Percentiles rank a stretch among this genome's conserved stretches.
Conservation (phyloP, 2,797 vertebrate species). For the Malacoraja senta region DNA sequence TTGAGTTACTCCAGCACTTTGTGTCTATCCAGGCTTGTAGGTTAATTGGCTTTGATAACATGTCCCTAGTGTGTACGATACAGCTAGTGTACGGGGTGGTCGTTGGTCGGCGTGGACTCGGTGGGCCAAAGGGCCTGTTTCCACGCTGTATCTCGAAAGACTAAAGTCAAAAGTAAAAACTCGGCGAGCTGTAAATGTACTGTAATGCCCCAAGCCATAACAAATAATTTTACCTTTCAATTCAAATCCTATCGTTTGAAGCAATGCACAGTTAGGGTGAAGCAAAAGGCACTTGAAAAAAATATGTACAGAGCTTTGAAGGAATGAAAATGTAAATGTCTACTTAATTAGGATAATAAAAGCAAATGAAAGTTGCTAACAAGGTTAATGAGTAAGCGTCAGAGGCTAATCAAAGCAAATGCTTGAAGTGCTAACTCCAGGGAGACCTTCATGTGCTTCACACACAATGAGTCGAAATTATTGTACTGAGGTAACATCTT, state of each 20-base stretch:
- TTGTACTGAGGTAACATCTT: background rate
- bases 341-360: conserved; percentile 21
- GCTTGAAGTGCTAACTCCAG: conserved; percentile 5
- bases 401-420: conserved; percentile 24
- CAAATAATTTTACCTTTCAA: background rate
- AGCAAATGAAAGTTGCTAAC: conserved; percentile 26
- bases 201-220: too few species aligned
- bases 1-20: too few species aligned
- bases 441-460: background rate
- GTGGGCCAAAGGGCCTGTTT: too few species aligned
- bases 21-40: too few species aligned
- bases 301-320: background rate
- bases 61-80: too few species aligned
- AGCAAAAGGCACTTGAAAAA: background rate
- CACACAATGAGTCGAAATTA: background rate
- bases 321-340: conserved; percentile 1
- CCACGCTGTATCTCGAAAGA: too few species aligned
- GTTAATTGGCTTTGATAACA: too few species aligned
- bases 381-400: conserved; percentile 6
- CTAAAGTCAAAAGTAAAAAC: too few species aligned
- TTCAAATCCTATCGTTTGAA: background rate
- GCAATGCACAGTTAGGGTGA: background rate
- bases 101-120: too few species aligned
- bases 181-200: too few species aligned
- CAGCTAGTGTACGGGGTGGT: too few species aligned